Conservation (phyloP, 2,888 invertebrate species). For the Latheticus oryzae region DNA sequence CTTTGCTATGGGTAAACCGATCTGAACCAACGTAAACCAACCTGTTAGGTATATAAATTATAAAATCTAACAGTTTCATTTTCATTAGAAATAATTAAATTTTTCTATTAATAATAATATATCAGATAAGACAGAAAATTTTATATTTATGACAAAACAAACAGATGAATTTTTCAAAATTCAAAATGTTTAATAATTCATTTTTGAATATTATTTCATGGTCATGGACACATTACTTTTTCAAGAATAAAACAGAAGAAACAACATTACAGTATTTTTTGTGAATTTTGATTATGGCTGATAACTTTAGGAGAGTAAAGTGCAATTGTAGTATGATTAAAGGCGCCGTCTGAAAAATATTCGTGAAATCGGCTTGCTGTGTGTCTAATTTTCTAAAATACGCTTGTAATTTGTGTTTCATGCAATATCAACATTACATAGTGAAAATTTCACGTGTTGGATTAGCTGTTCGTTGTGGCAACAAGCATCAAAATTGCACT, state of each 20-base stretch:
- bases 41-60: slow-evolving; percentile 17
- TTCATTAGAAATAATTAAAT: too few species aligned
- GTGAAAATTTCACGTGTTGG: neutral
- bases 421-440: slow-evolving; percentile 22
- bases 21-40: slow-evolving; percentile 8
- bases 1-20: slow-evolving; percentile 4
- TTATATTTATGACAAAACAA: too few species aligned
- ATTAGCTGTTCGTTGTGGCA: slow-evolving; percentile 1
- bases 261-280: too few species aligned
- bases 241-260: too few species aligned
- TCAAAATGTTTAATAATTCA: too few species aligned
- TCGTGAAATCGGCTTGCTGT: slow-evolving; percentile 21
- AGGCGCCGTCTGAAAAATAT: slow-evolving; percentile 17
- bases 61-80: too few species aligned
- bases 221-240: too few species aligned
- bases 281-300: neutral
- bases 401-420: slow-evolving; percentile 30
- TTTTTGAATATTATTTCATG: too few species aligned
- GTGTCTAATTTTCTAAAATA: slow-evolving; percentile 27
- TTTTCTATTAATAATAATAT: too few species aligned
- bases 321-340: slow-evolving; percentile 12
- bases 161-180: too few species aligned
- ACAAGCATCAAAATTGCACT: neutral
- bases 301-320: neutral
- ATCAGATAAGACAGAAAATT: too few species aligned